Evolutionary conservation across 1,140 invertebrate genomes (phyloP).

Genomic region (Neodiprion fabricii): DNA sequence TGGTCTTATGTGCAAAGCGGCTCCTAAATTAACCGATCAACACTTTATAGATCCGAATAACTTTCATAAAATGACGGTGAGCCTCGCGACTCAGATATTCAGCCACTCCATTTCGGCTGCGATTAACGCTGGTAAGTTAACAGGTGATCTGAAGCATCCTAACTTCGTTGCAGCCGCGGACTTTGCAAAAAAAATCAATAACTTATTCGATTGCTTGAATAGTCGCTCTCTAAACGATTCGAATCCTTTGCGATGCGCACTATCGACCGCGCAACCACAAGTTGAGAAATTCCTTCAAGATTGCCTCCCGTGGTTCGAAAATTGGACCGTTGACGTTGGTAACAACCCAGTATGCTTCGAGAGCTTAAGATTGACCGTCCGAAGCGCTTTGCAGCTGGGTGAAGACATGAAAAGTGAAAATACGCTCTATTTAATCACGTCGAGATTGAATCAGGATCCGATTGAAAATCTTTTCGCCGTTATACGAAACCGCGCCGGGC

Average conservation of each 20-base stretch:
- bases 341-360: conserved; percentile 24
- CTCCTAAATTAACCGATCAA: conserved; percentile 26
- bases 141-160: conserved; percentile 20
- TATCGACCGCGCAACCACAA: conserved; percentile 26
- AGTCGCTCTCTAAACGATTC: conserved; percentile 18
- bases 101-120: conserved; percentile 28
- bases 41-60: conserved; percentile 6
- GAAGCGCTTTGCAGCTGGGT: conserved; percentile 23
- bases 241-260: conserved; percentile 26
- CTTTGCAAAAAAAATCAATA: conserved; percentile 28
- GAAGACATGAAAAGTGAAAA: conserved; percentile 20
- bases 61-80: conserved; percentile 29
- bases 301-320: conserved; percentile 22
- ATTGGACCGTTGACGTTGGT: conserved; percentile 9
- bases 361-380: conserved; percentile 25
- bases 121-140: conserved; percentile 20
- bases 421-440: conserved; percentile 26
- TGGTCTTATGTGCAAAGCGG: conserved; percentile 12
- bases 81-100: conserved; percentile 27
- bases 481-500: conserved; percentile 22
- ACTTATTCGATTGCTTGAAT: conserved; percentile 35
- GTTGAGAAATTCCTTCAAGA: conserved; percentile 25
- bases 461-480: conserved; percentile 33
- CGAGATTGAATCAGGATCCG: conserved; percentile 32
- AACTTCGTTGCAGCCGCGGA: conserved; percentile 22